Evolutionary conservation across 2,888 invertebrate genomes (phyloP).

Genomic region (Sepiola atlantica): DNA sequence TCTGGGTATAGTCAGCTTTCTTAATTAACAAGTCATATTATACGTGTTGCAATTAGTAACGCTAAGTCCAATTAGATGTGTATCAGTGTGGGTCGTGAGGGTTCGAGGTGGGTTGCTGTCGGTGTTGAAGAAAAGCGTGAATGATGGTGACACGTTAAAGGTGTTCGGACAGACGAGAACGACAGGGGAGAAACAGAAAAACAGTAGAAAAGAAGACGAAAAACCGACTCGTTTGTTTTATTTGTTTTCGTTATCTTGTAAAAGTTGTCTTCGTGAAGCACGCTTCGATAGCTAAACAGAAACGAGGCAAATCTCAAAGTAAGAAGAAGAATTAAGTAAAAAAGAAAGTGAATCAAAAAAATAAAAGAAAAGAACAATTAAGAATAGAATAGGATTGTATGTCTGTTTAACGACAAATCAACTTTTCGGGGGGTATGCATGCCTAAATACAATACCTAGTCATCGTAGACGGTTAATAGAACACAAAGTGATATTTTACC

Average conservation of each 20-base stretch:
- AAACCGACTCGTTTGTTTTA: neutral
- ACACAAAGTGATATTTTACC: too few species aligned
- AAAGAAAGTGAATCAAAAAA: neutral
- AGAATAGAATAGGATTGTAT: neutral
- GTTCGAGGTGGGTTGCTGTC: neutral
- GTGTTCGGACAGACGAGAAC: neutral
- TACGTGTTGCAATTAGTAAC: neutral
- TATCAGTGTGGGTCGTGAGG: neutral
- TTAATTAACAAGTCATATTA: neutral
- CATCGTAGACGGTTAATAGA: too few species aligned
- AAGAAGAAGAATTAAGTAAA: neutral
- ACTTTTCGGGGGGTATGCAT: too few species aligned
- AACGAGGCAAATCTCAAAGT: neutral
- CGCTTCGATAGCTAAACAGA: neutral
- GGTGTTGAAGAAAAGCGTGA: neutral
- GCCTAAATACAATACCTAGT: too few species aligned
- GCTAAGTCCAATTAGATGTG: neutral
- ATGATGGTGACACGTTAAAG: too few species aligned
- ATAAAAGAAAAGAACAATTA: neutral
- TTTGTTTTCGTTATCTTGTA: neutral
- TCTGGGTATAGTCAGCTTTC: neutral
- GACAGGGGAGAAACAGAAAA: neutral
- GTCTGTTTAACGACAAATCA: too few species aligned
- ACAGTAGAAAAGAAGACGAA: neutral
- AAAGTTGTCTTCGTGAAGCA: neutral